These are phyloP conservation scores for Thaumetopoea pityocampa DNA, from an alignment of 1,140 invertebrate genomes.

Conservation along the genomic window DNA sequence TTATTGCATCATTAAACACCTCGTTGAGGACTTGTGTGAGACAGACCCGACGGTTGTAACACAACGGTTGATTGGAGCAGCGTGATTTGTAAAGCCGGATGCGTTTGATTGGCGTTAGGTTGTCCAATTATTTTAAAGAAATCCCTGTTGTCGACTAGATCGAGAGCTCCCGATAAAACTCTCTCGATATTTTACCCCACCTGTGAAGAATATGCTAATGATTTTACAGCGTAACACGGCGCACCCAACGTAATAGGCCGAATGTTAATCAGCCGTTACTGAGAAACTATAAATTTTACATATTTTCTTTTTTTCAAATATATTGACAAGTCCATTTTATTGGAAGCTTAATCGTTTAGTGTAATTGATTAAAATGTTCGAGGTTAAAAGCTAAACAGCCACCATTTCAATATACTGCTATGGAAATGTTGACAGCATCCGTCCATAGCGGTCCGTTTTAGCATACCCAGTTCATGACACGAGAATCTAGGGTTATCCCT, in stretches of 20 bases:
- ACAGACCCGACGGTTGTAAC: constrained; percentile 52
- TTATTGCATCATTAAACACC: constrained; percentile 74
- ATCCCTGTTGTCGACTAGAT: constrained; percentile 15
- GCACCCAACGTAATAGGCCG: constrained; percentile 9
- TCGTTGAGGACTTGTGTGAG: constrained; percentile 54
- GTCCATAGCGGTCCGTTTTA: constrained; percentile 24
- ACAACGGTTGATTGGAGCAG: constrained; percentile 22
- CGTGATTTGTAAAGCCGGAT: constrained; percentile 52
- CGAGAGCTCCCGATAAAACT: constrained; percentile 8
- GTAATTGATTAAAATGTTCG: constrained; percentile 15
- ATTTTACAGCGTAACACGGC: constrained; percentile 1
- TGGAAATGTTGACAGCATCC: constrained; percentile 32
- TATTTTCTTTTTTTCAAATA: constrained; percentile 1
- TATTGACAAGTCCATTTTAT: constrained; percentile 8
- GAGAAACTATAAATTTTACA: constrained; percentile 8
- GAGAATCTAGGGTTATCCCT: constrained; percentile 25
- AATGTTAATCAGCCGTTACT: constrained; percentile 14
- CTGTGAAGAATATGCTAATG: constrained; percentile 13
- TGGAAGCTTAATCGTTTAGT: constrained; percentile 8
- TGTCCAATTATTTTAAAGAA: constrained; percentile 42
- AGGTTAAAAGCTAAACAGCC: constrained; percentile 12
- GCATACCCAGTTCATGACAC: constrained; percentile 27
- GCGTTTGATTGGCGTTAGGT: constrained; percentile 61
- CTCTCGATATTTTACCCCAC: constrained; percentile 3
- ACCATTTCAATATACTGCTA: constrained; percentile 22